phyloP scores from a whole-genome alignment of 2,797 vertebrate genomes.

The Eurystomus glaucurus region DNA sequence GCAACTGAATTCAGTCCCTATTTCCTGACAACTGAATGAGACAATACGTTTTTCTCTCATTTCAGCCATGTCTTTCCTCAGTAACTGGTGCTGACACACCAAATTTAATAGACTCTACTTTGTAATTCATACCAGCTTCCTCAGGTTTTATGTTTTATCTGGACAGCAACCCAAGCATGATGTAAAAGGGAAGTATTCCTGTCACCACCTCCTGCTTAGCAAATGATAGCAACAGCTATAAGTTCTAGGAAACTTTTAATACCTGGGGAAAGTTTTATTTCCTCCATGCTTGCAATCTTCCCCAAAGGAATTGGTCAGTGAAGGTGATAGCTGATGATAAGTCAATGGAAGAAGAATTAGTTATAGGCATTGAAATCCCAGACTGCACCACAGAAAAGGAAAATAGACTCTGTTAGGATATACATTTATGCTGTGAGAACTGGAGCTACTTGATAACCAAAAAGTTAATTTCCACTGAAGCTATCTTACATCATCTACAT shows the following conservation, averaged over 20 bases:
- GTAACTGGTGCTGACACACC: neutral
- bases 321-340: neutral
- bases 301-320: accelerated
- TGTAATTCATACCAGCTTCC: neutral
- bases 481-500: neutral
- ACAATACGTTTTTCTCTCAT: neutral
- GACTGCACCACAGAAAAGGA: neutral
- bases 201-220: neutral
- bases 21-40: neutral
- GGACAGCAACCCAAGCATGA: neutral
- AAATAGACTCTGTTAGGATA: neutral
- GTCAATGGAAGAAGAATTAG: neutral
- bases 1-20: neutral
- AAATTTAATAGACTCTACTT: neutral
- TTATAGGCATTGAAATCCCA: neutral
- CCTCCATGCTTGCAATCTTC: neutral
- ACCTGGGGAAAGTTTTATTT: neutral
- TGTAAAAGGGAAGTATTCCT: neutral
- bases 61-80: neutral
- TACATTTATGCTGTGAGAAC: neutral
- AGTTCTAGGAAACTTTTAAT: neutral
- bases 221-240: accelerated
- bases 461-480: neutral
- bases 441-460: neutral
- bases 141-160: neutral